Percentiles rank a stretch among this genome's conserved stretches.
These are phyloP conservation scores for Oncorhynchus mykiss DNA, from an alignment of 2,113 vertebrate species.

Conservation along the genomic window DNA sequence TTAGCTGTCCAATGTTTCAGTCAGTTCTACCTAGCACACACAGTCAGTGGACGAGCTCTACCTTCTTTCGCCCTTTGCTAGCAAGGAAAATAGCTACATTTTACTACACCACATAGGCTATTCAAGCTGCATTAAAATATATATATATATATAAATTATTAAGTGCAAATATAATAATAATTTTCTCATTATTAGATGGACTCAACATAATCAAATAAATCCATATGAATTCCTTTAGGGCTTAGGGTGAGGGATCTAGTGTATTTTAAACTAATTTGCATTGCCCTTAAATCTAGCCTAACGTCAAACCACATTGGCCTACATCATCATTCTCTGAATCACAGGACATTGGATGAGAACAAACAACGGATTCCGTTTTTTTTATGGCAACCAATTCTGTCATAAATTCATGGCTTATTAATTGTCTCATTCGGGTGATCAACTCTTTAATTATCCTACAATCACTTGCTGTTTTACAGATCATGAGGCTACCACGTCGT, in stretches of 20 bases:
- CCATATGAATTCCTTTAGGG: not conserved
- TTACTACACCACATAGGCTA: too few species aligned
- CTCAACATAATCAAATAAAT: too few species aligned
- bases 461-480: slow-evolving; percentile 8
- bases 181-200: too few species aligned
- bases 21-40: too few species aligned
- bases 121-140: too few species aligned
- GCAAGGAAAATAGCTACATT: too few species aligned
- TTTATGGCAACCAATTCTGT: slow-evolving; percentile 30
- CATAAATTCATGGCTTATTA: slow-evolving; percentile 45
- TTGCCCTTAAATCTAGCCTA: not conserved
- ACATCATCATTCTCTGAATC: not conserved
- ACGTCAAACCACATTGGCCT: not conserved
- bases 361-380: slow-evolving; percentile 11
- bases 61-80: too few species aligned
- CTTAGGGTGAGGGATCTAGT: not conserved
- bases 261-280: not conserved
- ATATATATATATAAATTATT: too few species aligned
- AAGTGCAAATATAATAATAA: too few species aligned
- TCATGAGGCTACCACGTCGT: slow-evolving; percentile 3
- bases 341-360: not conserved
- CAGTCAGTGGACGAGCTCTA: too few species aligned
- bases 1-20: too few species aligned
- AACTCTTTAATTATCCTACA: slow-evolving; percentile 40
- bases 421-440: slow-evolving; percentile 40